Base-by-base conservation (phyloP, 2,113 vertebrate genomes). In the Notarius quadriscutis region DNA sequence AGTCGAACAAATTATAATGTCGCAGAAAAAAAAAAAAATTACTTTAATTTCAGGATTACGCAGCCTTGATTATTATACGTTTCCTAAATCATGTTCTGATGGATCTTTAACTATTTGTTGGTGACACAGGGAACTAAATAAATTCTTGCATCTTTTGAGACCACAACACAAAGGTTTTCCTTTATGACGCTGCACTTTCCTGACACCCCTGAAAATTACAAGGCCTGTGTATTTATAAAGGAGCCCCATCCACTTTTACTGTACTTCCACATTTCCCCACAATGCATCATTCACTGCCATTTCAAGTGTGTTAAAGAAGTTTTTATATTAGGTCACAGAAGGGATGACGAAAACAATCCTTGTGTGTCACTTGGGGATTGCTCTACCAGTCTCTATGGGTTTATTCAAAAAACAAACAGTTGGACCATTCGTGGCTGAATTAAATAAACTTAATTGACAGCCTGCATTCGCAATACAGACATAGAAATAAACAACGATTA, bases 301-400 rank as follows among this genome's bases (percentile, higher is more conserved):
- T 53, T 34, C 17, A 41, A 25, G 18, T 1, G 3, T 17, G 27
- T 80, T 22, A 86, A 69, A 81, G 63, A 62, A 17, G 86, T 58
- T 51, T 75, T 82, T 83, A 53, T 62, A 82, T 63, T 30, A 3
- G 25, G 25, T 62, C 57, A 60, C 55, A 75, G 9, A 63, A 51
- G 67, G 14, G 41, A 81, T 86, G 85, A 86, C 63, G 10, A 72
- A 72, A 81, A 58, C 71, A 71, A 51, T 75, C n/a, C 53, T 63
- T 48, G 14, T 79, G 81, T 78, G 72, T 34, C 81, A 58, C 81
- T 48, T 58, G n/a, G 74, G 27, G 81, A 87, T 67, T 57, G 50
- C 87, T 84, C 87, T 79, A 69, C 72, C 81, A 78, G 60, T 69
- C 81, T 48, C 72, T 58, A 74, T 41, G 53, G 2, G 12, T 62